These are phyloP conservation scores for Sarotherodon lohbergeri DNA, from an alignment of 2,113 vertebrate species.

Conservation along the genomic window DNA sequence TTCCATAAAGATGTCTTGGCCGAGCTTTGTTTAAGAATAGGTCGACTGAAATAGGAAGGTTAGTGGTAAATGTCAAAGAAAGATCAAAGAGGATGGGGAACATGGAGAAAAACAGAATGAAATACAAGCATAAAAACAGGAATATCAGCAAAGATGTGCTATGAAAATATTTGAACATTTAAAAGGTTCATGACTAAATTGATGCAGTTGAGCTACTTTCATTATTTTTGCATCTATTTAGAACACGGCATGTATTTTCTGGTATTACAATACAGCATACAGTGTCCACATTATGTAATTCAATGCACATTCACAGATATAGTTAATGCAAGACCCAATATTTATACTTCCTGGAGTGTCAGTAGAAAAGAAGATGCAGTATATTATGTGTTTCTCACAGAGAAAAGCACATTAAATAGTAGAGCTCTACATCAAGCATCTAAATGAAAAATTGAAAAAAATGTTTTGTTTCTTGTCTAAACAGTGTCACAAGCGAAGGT, in stretches of 20 bases:
- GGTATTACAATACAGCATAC: neutral
- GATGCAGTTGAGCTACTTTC: neutral
- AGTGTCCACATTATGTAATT: neutral
- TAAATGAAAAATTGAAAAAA: neutral
- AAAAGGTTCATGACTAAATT: neutral
- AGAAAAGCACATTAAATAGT: neutral
- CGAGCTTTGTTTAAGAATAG: conserved; percentile 66
- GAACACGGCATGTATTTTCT: neutral
- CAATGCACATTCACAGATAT: neutral
- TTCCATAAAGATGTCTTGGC: conserved; percentile 69
- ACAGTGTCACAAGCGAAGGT: conserved; percentile 2
- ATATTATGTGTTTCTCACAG: neutral
- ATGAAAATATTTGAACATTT: neutral
- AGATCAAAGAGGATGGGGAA: conserved; percentile 38
- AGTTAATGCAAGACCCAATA: neutral
- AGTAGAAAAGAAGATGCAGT: neutral
- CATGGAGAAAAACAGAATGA: conserved; percentile 22
- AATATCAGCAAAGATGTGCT: neutral
- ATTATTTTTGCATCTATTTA: neutral
- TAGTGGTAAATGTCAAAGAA: conserved; percentile 73
- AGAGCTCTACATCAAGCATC: neutral
- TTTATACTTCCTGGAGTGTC: neutral
- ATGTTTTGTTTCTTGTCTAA: neutral
- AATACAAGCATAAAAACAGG: neutral
- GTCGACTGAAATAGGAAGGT: conserved; percentile 67